Evolutionary conservation across 1,140 invertebrate species (phyloP).

Genomic region (Pararge aegeria): DNA sequence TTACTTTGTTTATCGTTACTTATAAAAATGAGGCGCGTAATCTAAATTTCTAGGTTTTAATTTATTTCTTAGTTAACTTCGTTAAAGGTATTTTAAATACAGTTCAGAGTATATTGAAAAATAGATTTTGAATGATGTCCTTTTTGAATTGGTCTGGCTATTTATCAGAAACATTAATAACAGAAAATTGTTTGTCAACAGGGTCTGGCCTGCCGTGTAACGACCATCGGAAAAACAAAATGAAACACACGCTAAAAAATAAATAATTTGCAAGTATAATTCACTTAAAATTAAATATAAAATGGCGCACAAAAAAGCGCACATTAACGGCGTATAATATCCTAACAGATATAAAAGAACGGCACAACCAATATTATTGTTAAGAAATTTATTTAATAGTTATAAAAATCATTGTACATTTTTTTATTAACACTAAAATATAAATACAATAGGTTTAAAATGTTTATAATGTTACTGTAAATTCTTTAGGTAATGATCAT

Average conservation of each 20-base stretch:
- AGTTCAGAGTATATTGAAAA: too few relatives aligned
- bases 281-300: conserved; percentile 28
- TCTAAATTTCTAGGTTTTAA: not conserved
- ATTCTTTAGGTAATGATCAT: conserved; percentile 17
- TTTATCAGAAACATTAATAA: conserved; percentile 40
- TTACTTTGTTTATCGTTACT: not conserved
- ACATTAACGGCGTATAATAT: conserved; percentile 13
- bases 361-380: conserved; percentile 69
- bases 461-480: conserved; percentile 32
- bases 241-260: conserved; percentile 25
- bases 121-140: conserved; percentile 21
- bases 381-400: conserved; percentile 69
- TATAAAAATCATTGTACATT: conserved; percentile 65
- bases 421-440: conserved; percentile 42
- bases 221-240: conserved; percentile 48
- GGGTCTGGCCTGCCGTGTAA: conserved; percentile 76
- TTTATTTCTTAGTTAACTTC: too few relatives aligned
- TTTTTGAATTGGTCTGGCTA: conserved; percentile 25
- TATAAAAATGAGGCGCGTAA: not conserved
- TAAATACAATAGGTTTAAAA: conserved; percentile 33
- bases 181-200: conserved; percentile 63
- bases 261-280: conserved; percentile 27
- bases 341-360: conserved; percentile 23
- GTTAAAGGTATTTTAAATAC: too few relatives aligned
- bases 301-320: conserved; percentile 19